These are phyloP conservation scores for Myotis brandtii DNA, from an alignment of 2,113 vertebrate genomes.

Conservation along the genomic window DNA sequence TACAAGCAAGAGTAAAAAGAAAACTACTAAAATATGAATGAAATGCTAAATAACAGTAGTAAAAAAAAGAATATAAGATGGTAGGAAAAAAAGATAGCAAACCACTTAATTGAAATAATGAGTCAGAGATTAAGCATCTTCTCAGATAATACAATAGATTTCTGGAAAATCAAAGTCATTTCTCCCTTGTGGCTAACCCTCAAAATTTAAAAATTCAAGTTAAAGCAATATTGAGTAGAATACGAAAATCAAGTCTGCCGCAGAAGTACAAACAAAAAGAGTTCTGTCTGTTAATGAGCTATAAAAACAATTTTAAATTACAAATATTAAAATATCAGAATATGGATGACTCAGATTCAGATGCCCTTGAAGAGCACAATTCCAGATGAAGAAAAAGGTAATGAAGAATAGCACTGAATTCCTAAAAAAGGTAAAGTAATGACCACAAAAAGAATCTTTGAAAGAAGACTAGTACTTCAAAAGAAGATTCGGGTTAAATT, in stretches of 20 bases:
- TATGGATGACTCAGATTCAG: slow-evolving; percentile 20
- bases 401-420: neutral
- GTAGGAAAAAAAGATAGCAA: neutral
- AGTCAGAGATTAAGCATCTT: slow-evolving; percentile 3
- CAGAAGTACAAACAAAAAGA: neutral
- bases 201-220: slow-evolving; percentile 45
- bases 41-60: slow-evolving; percentile 10
- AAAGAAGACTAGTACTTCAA: neutral
- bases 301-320: neutral
- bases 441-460: neutral
- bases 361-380: slow-evolving; percentile 32
- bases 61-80: slow-evolving; percentile 5
- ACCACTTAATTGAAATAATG: neutral
- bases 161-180: slow-evolving; percentile 72
- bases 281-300: neutral
- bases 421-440: neutral
- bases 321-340: slow-evolving; percentile 19
- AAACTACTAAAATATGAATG: slow-evolving; percentile 56
- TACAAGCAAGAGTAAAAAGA: slow-evolving; percentile 25
- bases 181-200: slow-evolving; percentile 60
- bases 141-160: neutral
- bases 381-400: neutral
- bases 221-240: slow-evolving; percentile 26
- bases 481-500: slow-evolving; percentile 12
- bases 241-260: neutral